Conservation (phyloP, 2,888 invertebrate species). For the Pilophorus perplexus region DNA sequence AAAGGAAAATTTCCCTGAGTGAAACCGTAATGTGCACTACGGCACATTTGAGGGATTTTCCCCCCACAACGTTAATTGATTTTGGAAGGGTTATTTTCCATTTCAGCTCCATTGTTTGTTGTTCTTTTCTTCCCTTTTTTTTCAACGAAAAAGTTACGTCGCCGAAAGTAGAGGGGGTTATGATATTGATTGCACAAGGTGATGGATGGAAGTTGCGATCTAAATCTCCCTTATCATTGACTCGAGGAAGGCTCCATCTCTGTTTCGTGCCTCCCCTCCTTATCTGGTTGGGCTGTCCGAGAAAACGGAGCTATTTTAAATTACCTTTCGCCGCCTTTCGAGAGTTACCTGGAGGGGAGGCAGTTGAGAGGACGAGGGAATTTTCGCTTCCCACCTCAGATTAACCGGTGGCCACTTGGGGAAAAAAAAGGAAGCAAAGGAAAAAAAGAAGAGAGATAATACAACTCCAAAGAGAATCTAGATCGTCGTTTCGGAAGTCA, state of each 20-base stretch:
- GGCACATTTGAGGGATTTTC: too few species aligned
- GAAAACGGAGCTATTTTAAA: conserved; percentile 39
- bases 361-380: conserved; percentile 8
- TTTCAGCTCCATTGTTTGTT: too few species aligned
- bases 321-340: conserved; percentile 32
- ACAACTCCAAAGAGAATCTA: conserved; percentile 8
- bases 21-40: too few species aligned
- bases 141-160: too few species aligned
- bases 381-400: conserved; percentile 32
- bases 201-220: conserved; percentile 21
- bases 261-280: conserved; percentile 31
- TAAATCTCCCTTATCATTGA: conserved; percentile 7
- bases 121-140: too few species aligned
- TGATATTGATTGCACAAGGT: conserved; percentile 17
- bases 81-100: too few species aligned
- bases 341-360: too few species aligned
- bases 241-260: conserved; percentile 16
- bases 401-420: conserved; percentile 15
- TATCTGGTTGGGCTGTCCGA: conserved; percentile 24
- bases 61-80: too few species aligned
- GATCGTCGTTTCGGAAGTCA: conserved; percentile 8
- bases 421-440: background rate
- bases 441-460: conserved; percentile 25
- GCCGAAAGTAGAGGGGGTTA: conserved; percentile 7
- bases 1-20: too few species aligned